Evolutionary conservation across 2,797 vertebrate species (phyloP).

Genomic region (Coreius guichenoti): DNA sequence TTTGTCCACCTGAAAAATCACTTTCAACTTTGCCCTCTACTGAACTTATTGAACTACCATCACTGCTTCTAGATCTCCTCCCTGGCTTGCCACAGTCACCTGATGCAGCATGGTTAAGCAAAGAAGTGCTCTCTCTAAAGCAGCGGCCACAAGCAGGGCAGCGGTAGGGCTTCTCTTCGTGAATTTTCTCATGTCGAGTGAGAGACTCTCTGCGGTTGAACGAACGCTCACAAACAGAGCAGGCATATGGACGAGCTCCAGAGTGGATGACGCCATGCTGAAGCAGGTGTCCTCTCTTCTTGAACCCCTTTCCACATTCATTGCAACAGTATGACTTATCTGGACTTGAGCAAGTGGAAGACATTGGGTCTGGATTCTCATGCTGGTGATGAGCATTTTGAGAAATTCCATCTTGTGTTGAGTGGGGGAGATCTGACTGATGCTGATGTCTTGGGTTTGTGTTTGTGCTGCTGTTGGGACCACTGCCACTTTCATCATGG

Average conservation of each 20-base stretch:
- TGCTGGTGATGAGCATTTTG: conserved; percentile 62
- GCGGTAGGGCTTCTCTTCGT: conserved; percentile 88
- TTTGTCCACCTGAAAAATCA: conserved; percentile 63
- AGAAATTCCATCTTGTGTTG: conserved; percentile 66
- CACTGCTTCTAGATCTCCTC: conserved; percentile 71
- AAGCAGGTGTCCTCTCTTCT: conserved; percentile 91
- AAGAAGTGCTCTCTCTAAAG: conserved; percentile 82
- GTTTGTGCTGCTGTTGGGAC: conserved; percentile 71
- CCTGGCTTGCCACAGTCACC: conserved; percentile 82
- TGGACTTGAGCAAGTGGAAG: conserved; percentile 77
- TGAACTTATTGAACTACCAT: conserved; percentile 60
- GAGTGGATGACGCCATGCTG: conserved; percentile 93
- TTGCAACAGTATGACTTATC: conserved; percentile 88
- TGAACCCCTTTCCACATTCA: conserved; percentile 90
- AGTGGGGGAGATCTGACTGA: conserved; percentile 65
- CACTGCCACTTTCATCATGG: conserved; percentile 79
- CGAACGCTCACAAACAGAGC: conserved; percentile 88
- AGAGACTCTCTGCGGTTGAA: conserved; percentile 94
- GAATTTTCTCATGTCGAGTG: conserved; percentile 91
- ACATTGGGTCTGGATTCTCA: conserved; percentile 64
- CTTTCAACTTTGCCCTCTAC: conserved; percentile 60
- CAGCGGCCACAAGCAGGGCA: conserved; percentile 89
- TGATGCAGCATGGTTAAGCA: conserved; percentile 83
- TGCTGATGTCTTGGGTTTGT: conserved; percentile 69
- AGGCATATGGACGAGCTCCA: conserved; percentile 87